Conservation (phyloP, 2,797 vertebrate genomes). For the Anisognathus igniventris region DNA sequence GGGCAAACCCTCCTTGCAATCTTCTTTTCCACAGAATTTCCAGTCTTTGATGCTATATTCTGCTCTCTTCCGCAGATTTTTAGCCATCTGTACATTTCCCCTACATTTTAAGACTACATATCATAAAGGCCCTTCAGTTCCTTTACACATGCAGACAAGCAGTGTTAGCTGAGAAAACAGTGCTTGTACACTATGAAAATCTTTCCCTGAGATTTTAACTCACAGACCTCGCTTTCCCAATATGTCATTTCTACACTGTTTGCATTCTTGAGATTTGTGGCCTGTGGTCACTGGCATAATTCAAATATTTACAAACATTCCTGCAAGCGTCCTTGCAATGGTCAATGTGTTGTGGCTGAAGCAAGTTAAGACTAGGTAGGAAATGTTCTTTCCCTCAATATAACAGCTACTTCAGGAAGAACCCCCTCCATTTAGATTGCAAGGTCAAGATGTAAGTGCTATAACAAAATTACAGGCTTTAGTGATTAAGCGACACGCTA, state of each 20-base stretch:
- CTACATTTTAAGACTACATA: not conserved
- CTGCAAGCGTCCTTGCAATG: not conserved
- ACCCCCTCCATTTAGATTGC: not conserved
- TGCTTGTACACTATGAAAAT: not conserved
- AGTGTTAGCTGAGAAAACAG: not conserved
- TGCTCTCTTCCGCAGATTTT: not conserved
- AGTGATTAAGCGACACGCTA: not conserved
- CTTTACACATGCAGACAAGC: not conserved
- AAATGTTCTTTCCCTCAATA: not conserved
- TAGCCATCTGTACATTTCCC: not conserved
- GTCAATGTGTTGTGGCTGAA: not conserved
- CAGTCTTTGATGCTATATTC: not conserved
- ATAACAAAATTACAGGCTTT: not conserved
- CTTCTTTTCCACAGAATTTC: not conserved
- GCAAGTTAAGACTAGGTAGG: not conserved
- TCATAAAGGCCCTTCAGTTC: not conserved
- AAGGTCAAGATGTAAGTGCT: not conserved
- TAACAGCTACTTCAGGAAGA: not conserved
- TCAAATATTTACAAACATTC: not conserved
- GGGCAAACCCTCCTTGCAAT: not conserved
- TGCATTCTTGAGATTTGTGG: not conserved
- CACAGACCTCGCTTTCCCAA: not conserved
- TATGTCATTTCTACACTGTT: not conserved
- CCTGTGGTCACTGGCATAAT: not conserved
- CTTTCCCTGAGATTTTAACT: not conserved